Percentiles rank a stretch among this genome's conserved stretches.
These are phyloP conservation scores for Toxotes lorentzi DNA, from an alignment of 2,797 vertebrate genomes.

Conservation along the genomic window DNA sequence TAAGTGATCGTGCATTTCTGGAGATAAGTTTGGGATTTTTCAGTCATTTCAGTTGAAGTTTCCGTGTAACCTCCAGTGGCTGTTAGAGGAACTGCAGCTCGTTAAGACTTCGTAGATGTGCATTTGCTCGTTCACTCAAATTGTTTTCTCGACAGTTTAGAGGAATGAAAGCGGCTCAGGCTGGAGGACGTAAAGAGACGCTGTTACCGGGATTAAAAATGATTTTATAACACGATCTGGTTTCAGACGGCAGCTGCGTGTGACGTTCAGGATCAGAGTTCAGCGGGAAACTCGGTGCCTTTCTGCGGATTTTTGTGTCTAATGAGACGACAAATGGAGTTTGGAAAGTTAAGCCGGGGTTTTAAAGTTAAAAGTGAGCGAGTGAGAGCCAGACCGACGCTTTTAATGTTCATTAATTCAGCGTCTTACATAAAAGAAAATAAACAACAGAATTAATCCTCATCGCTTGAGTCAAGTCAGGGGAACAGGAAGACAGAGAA, in stretches of 20 bases:
- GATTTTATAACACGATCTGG: not conserved
- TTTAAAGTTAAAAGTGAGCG: slow-evolving; percentile 22
- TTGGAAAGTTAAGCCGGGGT: slow-evolving; percentile 34
- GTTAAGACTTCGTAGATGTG: not conserved
- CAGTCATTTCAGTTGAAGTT: too few species aligned
- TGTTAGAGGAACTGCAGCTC: not conserved
- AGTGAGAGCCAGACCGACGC: not conserved
- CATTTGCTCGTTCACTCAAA: too few species aligned
- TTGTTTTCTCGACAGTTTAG: too few species aligned
- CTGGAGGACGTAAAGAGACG: not conserved
- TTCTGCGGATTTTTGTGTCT: slow-evolving; percentile 18
- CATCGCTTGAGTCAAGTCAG: not conserved
- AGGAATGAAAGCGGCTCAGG: not conserved
- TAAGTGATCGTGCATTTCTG: too few species aligned
- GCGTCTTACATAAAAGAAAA: slow-evolving; percentile 16
- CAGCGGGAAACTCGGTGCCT: slow-evolving; percentile 12
- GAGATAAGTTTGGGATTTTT: too few species aligned
- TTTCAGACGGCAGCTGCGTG: slow-evolving; percentile 41
- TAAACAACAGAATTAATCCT: slow-evolving; percentile 29
- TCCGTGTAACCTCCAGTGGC: not conserved
- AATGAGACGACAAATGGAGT: slow-evolving; percentile 29
- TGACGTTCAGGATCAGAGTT: slow-evolving; percentile 10
- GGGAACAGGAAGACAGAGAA: too few species aligned
- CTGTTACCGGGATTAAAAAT: slow-evolving; percentile 1
- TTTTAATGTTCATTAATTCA: slow-evolving; percentile 22